These are phyloP conservation scores for Ochotona princeps DNA, from an alignment of 2,113 vertebrate genomes.

Conservation along the genomic window DNA sequence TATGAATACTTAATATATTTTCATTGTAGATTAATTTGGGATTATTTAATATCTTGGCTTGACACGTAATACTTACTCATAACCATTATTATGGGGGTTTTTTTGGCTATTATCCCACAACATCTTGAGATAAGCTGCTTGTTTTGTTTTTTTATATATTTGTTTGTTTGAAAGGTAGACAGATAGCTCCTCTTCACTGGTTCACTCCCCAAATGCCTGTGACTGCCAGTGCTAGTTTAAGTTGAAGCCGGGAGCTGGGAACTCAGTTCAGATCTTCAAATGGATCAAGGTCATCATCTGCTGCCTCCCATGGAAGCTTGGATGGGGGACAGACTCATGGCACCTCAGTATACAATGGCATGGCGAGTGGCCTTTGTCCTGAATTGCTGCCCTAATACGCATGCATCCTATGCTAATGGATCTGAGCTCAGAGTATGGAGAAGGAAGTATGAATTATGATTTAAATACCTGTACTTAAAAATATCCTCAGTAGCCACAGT, in stretches of 20 bases:
- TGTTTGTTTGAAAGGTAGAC: too few species aligned
- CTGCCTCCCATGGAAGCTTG: too few species aligned
- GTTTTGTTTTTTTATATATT: not conserved
- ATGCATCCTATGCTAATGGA: not conserved
- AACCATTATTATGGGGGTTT: slow-evolving; percentile 17
- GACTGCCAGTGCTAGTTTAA: too few species aligned
- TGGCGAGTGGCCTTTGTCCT: too few species aligned
- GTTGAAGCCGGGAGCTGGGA: too few species aligned
- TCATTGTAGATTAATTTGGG: not conserved
- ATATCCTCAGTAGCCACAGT: not conserved
- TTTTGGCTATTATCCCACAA: slow-evolving; percentile 21
- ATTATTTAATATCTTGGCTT: not conserved
- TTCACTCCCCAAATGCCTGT: too few species aligned
- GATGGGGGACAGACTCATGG: too few species aligned
- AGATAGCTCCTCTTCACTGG: too few species aligned
- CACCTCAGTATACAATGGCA: too few species aligned
- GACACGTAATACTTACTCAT: not conserved
- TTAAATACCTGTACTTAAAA: slow-evolving; percentile 48
- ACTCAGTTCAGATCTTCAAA: too few species aligned
- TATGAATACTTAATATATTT: slow-evolving; percentile 78
- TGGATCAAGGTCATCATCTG: too few species aligned
- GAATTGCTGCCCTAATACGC: not conserved
- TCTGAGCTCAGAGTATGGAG: slow-evolving; percentile 12
- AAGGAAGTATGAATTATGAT: slow-evolving; percentile 26
- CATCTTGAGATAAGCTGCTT: slow-evolving; percentile 48